Evolutionary conservation across 2,113 vertebrate species (phyloP).

Genomic region (Procavia capensis): DNA sequence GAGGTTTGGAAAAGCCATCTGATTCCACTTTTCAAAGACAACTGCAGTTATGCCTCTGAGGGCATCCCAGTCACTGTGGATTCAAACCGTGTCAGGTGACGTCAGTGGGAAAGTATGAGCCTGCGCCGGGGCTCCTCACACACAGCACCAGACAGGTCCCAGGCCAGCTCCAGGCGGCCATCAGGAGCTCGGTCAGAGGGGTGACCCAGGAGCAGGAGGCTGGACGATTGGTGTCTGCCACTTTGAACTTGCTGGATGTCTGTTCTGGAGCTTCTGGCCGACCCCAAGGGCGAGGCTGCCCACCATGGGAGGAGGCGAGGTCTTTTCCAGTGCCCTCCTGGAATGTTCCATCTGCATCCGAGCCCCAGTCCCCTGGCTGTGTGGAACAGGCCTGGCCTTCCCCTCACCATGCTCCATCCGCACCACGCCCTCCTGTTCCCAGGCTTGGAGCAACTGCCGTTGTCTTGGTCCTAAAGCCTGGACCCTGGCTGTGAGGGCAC

Average conservation of each 20-base stretch:
- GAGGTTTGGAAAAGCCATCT: constrained; percentile 81
- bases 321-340: accelerated
- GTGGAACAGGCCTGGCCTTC: accelerated
- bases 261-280: background rate
- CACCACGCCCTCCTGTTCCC: too few relatives aligned
- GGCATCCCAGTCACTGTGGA: constrained; percentile 81
- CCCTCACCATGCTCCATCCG: background rate
- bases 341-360: background rate
- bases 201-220: background rate
- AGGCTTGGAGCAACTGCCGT: background rate
- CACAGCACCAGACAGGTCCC: background rate
- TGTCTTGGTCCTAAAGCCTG: background rate
- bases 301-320: background rate
- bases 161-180: background rate
- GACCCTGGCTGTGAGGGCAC: background rate
- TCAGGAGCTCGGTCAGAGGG: background rate
- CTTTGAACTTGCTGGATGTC: accelerated
- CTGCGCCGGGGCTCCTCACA: background rate
- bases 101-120: constrained; percentile 88
- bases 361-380: accelerated
- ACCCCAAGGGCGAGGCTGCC: background rate
- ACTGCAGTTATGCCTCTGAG: constrained; percentile 82
- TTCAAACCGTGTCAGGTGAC: constrained; percentile 85
- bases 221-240: background rate
- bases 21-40: constrained; percentile 88